Evolutionary conservation across 2,113 vertebrate species (phyloP), one percentile per base, ranked within the genome.

Genomic region (Thalassarche chlororhynchos): DNA sequence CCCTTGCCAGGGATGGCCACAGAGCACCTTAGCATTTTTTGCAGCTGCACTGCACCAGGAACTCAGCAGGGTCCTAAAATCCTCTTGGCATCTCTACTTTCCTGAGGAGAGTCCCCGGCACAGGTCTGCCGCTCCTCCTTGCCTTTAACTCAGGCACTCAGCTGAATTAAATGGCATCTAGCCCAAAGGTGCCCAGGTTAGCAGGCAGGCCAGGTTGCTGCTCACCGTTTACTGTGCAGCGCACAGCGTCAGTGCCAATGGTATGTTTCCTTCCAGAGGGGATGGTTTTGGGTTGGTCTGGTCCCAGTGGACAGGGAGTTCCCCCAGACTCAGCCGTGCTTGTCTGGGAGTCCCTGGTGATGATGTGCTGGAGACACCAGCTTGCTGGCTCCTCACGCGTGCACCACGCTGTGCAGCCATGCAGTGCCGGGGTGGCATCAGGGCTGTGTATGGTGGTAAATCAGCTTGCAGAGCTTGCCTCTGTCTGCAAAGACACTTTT

Each of bases 221-320:
- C 72, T 89, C 52, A 10, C 14, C 13, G 1, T 23, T 80, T 28
- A 25, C n/a, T 0, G 0, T 14, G 36, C 51, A 70, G 70, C 5
- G 1, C 65, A n/a, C 9, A 19, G 20, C 1, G 0, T 31, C n/a
- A 5, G 47, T 40, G 28, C 57, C 8, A 3, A 18, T 29, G 13
- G 4, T 17, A 7, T 2, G 7, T 68, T 83, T 72, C 54, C 54
- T 81, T 84, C 54, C 76, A n/a, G 40, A 55, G 51, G 66, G 52
- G 24, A 21, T 65, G 29, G 29, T 9, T 81, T 86, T 40, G 72
- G n/a, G 32, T 25, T 87, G 72, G 49, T 69, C 49, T 7, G 6
- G 49, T 38, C 81, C 58, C 85, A 58, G 62, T 0, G 1, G 70
- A 46, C 42, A 64, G 38, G 78, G 87, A 77, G 64, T 40, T 84